These are phyloP conservation scores for Cyanoramphus novaezelandiae DNA, from an alignment of 2,113 vertebrate species.

Conservation along the genomic window DNA sequence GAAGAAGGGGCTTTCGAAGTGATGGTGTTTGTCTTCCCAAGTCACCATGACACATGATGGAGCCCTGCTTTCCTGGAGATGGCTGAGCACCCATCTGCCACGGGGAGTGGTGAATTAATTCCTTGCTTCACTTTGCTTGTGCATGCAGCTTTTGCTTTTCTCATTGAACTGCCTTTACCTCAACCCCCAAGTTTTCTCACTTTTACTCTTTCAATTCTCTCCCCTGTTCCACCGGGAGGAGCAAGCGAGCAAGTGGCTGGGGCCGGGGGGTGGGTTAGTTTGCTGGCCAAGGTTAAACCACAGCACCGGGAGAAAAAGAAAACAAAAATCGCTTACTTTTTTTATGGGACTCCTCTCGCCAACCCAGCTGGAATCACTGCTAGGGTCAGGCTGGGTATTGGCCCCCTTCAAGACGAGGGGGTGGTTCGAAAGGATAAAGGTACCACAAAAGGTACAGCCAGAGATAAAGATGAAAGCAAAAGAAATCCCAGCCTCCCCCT, in stretches of 20 bases:
- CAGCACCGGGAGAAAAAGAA: neutral
- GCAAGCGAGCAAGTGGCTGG: neutral
- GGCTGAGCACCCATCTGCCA: neutral
- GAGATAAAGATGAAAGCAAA: neutral
- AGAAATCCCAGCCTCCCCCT: neutral
- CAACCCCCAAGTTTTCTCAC: neutral
- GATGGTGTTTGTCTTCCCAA: neutral
- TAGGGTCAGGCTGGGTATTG: fast-evolving
- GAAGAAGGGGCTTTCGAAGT: neutral
- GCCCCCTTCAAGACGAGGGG: neutral
- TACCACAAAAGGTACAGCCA: neutral
- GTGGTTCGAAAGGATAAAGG: neutral
- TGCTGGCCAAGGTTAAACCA: neutral
- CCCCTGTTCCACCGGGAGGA: fast-evolving
- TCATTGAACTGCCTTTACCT: neutral
- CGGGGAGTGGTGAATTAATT: neutral
- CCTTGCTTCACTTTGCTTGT: neutral
- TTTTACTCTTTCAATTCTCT: neutral
- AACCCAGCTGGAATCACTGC: too few relatives aligned
- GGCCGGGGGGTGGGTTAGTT: neutral
- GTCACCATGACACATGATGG: fast-evolving
- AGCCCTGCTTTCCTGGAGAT: neutral
- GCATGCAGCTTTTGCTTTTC: neutral
- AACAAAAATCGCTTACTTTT: neutral
- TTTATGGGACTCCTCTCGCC: neutral